Conservation (phyloP, 2,888 invertebrate genomes). For the Oeneis ivallda region DNA sequence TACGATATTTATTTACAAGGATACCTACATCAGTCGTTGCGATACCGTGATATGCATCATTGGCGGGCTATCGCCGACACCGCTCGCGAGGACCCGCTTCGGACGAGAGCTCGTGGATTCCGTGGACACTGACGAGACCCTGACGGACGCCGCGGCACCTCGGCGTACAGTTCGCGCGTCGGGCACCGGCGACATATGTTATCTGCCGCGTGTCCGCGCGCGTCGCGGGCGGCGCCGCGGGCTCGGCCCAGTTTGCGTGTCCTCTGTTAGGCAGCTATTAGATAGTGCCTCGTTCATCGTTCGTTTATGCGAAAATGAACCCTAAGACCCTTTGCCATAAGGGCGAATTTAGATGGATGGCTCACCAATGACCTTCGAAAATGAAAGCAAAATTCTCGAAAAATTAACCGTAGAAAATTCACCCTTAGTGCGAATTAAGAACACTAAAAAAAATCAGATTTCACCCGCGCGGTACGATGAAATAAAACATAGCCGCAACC, state of each 20-base stretch:
- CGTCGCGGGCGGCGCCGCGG: not conserved
- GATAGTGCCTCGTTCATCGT: too few species aligned
- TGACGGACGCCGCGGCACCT: slow-evolving; percentile 15
- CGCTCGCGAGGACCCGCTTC: slow-evolving; percentile 36
- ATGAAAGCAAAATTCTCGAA: too few species aligned
- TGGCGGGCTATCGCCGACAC: slow-evolving; percentile 72
- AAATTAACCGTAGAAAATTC: too few species aligned
- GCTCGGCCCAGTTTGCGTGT: not conserved
- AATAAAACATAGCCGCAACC: too few species aligned
- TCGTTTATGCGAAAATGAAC: too few species aligned
- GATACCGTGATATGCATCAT: slow-evolving; percentile 76
- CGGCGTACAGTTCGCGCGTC: not conserved
- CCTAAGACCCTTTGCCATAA: too few species aligned
- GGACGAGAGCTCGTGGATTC: slow-evolving; percentile 27
- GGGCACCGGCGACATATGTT: slow-evolving; percentile 9
- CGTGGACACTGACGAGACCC: not conserved
- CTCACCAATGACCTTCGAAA: too few species aligned
- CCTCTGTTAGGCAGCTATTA: not conserved
- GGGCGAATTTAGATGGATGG: too few species aligned
- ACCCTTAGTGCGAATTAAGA: too few species aligned
- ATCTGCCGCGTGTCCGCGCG: not conserved
- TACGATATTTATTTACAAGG: slow-evolving; percentile 62
- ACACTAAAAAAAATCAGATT: too few species aligned
- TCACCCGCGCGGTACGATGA: too few species aligned
- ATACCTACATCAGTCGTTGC: slow-evolving; percentile 66